Conservation (phyloP, 2,113 vertebrate genomes). For the Nicator chloris region DNA sequence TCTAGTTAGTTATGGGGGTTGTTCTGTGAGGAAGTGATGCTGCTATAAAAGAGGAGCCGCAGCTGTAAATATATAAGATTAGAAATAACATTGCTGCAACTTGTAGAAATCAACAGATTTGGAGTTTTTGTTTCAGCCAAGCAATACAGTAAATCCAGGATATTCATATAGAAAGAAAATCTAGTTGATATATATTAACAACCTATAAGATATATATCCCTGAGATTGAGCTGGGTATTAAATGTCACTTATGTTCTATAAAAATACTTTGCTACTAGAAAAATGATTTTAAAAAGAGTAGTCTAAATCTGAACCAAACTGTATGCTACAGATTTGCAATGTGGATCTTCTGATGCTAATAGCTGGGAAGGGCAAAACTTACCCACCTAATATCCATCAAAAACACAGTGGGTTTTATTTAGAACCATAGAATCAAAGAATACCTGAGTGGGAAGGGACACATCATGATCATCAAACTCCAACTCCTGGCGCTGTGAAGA, state of each 20-base stretch:
- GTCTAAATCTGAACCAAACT: slow-evolving; percentile 43
- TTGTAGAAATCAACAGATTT: slow-evolving; percentile 45
- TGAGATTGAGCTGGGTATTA: slow-evolving; percentile 45
- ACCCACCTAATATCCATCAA: background rate
- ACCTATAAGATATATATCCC: slow-evolving; percentile 51
- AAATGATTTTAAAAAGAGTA: slow-evolving; percentile 54
- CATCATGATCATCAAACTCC: background rate
- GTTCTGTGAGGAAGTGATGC: background rate
- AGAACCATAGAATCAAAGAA: background rate
- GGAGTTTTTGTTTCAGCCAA: slow-evolving; percentile 47
- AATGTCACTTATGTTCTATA: slow-evolving; percentile 53
- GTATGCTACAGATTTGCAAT: slow-evolving; percentile 17
- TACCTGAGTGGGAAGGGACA: background rate
- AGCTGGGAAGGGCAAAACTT: slow-evolving; percentile 46
- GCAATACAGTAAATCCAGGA: slow-evolving; percentile 36
- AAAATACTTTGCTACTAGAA: slow-evolving; percentile 49
- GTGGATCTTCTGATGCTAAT: slow-evolving; percentile 9
- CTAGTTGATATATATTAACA: slow-evolving; percentile 17
- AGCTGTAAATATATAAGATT: slow-evolving; percentile 7
- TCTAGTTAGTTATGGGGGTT: slow-evolving; percentile 26
- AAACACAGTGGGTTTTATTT: slow-evolving; percentile 51
- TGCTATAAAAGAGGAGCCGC: slow-evolving; percentile 24
- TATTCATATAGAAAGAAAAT: slow-evolving; percentile 37
- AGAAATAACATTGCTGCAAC: slow-evolving; percentile 45
- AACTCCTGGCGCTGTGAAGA: background rate